phyloP scores from a whole-genome alignment of 2,888 invertebrate genomes.

The Thecocarcelia acutangulata region DNA sequence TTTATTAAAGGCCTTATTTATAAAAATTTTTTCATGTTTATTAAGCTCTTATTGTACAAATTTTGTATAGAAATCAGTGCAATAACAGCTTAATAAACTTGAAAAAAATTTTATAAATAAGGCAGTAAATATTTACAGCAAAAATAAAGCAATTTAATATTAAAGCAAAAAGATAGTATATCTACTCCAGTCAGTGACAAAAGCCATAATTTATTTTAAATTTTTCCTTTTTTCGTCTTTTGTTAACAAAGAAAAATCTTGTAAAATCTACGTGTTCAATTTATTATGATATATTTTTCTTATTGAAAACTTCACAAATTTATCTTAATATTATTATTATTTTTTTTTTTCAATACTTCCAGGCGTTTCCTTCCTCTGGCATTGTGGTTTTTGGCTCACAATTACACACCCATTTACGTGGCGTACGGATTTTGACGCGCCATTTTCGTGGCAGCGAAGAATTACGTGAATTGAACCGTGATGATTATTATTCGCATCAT shows the following conservation, averaged over 20 bases:
- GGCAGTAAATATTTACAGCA: conserved; percentile 8
- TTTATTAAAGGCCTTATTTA: too few relatives aligned
- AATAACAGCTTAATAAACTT: too few relatives aligned
- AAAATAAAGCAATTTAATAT: neutral
- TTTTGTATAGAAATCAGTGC: too few relatives aligned
- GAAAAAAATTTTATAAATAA: neutral
- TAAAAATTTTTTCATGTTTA: too few relatives aligned
- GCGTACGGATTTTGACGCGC: conserved; percentile 90
- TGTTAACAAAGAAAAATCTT: neutral
- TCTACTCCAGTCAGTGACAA: neutral
- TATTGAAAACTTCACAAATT: conserved; percentile 28
- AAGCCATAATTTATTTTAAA: neutral
- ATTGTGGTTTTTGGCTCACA: conserved; percentile 97
- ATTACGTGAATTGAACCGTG: conserved; percentile 91
- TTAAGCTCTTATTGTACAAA: too few relatives aligned
- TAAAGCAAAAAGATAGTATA: neutral
- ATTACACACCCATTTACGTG: conserved; percentile 97
- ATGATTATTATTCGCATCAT: conserved; percentile 98
- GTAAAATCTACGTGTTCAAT: conserved; percentile 15
- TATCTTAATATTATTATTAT: neutral
- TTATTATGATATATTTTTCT: conserved; percentile 31
- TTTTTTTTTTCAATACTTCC: conserved; percentile 34
- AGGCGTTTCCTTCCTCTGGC: conserved; percentile 91
- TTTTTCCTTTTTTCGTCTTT: conserved; percentile 2
- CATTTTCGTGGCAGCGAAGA: conserved; percentile 92